phyloP scores from a whole-genome alignment of 1,140 invertebrate genomes.

The Alviniconcha marisindica region DNA sequence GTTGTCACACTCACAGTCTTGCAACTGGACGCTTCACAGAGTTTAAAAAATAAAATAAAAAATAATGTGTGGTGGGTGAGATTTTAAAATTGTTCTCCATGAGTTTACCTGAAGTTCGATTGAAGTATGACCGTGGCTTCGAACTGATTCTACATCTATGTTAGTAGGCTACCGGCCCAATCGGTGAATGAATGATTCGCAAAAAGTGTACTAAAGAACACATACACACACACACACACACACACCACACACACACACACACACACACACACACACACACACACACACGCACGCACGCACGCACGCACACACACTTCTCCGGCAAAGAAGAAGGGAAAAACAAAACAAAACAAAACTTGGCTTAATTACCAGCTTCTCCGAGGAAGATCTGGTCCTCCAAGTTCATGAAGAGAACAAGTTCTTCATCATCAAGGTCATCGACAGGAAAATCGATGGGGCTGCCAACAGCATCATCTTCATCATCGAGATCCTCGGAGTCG shows the following conservation, averaged over 20 bases:
- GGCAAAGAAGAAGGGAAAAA: not conserved
- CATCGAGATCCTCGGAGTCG: not conserved
- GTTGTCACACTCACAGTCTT: not conserved
- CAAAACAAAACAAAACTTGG: not conserved
- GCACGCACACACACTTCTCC: not conserved
- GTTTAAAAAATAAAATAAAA: not conserved
- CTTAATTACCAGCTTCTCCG: not conserved
- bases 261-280: conserved; percentile 11
- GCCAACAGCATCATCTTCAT: not conserved
- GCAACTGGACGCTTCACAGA: not conserved
- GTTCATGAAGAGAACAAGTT: not conserved
- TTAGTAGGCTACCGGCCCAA: too few species aligned
- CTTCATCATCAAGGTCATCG: not conserved
- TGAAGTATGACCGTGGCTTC: too few species aligned
- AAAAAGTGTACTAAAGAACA: not conserved
- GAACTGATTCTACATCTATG: too few species aligned
- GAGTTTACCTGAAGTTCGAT: too few species aligned
- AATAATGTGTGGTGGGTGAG: not conserved
- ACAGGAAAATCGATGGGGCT: not conserved
- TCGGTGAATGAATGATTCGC: not conserved
- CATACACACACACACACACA: not conserved
- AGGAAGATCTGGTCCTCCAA: not conserved
- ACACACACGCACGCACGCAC: conserved; percentile 14
- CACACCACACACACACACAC: not conserved
- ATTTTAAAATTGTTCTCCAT: too few species aligned